phyloP scores from a whole-genome alignment of 2,888 invertebrate species.

The Zhuqinia jingwanae region DNA sequence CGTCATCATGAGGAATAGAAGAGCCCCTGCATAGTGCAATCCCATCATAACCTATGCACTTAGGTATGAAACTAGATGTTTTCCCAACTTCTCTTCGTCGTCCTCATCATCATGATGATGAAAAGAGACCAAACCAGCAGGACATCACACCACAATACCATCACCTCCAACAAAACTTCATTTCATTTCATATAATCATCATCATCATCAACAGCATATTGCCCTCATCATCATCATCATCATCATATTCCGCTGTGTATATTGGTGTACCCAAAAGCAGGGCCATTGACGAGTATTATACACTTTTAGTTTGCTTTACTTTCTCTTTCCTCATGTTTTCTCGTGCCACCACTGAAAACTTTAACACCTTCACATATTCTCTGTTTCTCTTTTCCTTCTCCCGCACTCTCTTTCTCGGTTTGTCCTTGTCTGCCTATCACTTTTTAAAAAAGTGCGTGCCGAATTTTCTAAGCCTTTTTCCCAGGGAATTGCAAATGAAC shows the following conservation, averaged over 20 bases:
- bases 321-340: no score
- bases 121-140: conserved; percentile 10
- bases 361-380: no score
- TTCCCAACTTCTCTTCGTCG: background rate
- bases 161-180: background rate
- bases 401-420: background rate
- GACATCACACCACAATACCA: background rate
- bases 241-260: background rate
- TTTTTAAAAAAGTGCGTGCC: background rate
- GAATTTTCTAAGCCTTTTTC: background rate
- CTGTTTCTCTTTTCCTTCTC: no score
- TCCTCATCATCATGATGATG: background rate
- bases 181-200: no score
- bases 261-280: background rate
- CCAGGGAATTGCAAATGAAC: conserved; percentile 4
- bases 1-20: conserved; percentile 5
- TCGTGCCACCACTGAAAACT: no score
- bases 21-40: no score
- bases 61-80: no score
- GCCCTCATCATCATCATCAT: background rate
- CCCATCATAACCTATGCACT: no score
- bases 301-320: background rate
- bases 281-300: conserved; percentile 21
- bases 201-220: conserved; percentile 1
- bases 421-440: background rate